Conservation (phyloP, 53 echinoderm and acorn worm genomes). For the Glandiceps talaboti region DNA sequence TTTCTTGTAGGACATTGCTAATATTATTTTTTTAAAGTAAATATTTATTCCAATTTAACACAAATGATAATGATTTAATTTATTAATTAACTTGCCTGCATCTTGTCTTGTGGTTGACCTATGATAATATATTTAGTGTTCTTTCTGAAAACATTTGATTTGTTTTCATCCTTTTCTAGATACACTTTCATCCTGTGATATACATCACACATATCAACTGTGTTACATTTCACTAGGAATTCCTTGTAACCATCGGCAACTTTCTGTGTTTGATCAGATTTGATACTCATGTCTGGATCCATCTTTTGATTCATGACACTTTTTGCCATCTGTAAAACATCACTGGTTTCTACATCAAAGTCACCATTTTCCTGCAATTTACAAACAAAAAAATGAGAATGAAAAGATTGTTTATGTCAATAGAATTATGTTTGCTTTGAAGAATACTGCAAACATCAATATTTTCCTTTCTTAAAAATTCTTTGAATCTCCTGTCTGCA, state of each 20-base stretch:
- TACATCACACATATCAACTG: constrained; percentile 52
- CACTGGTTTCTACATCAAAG: constrained; percentile 54
- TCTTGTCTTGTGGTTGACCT: no score
- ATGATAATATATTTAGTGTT: neutral
- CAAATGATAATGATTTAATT: no score
- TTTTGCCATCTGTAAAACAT: constrained; percentile 31
- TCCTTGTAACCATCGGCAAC: constrained; percentile 31
- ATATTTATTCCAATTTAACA: no score
- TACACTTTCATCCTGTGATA: constrained; percentile 16
- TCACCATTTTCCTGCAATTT: constrained; percentile 54
- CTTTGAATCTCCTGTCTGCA: no score
- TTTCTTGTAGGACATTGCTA: no score
- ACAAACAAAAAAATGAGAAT: no score
- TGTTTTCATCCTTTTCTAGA: neutral
- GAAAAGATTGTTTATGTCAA: no score
- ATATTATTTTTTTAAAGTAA: no score
- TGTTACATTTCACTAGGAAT: constrained; percentile 51
- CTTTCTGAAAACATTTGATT: neutral
- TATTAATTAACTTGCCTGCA: no score
- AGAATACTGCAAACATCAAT: no score
- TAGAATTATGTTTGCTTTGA: no score
- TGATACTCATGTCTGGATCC: neutral
- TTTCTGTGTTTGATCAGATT: neutral
- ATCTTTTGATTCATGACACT: neutral
- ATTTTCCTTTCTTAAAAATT: no score